These are phyloP conservation scores for Pardalotus punctatus DNA, from an alignment of 2,113 vertebrate species.

Conservation along the genomic window DNA sequence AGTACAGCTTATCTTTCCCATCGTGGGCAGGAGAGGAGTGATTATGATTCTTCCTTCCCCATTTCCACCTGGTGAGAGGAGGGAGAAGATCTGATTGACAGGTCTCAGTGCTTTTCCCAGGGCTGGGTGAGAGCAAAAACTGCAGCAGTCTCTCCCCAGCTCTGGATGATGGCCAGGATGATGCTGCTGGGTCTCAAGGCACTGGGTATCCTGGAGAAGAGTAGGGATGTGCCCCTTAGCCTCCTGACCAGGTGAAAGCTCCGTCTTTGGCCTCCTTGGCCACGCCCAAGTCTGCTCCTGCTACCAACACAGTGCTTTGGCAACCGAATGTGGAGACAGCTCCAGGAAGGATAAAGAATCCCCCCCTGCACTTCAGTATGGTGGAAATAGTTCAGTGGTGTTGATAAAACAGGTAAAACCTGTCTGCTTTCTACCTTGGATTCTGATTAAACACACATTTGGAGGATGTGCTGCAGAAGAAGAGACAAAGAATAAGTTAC, in stretches of 20 bases:
- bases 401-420: not conserved
- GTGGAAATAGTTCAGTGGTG: not conserved
- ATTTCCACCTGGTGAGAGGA: not conserved
- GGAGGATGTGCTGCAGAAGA: not conserved
- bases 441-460: not conserved
- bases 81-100: not conserved
- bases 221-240: rapidly evolving
- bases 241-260: not conserved
- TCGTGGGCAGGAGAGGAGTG: not conserved
- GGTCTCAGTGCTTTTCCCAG: not conserved
- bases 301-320: not conserved
- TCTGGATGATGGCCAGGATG: not conserved
- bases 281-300: not conserved
- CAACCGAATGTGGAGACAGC: rapidly evolving
- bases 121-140: not conserved
- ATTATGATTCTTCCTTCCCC: not conserved
- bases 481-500: not conserved
- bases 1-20: not conserved
- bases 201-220: not conserved
- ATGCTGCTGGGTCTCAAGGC: not conserved
- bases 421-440: not conserved
- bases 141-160: not conserved
- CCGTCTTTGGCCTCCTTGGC: not conserved
- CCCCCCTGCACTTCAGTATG: rapidly evolving
- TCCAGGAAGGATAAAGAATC: not conserved